phyloP scores from a whole-genome alignment of 2,113 vertebrate species.

The Microtus ochrogaster region DNA sequence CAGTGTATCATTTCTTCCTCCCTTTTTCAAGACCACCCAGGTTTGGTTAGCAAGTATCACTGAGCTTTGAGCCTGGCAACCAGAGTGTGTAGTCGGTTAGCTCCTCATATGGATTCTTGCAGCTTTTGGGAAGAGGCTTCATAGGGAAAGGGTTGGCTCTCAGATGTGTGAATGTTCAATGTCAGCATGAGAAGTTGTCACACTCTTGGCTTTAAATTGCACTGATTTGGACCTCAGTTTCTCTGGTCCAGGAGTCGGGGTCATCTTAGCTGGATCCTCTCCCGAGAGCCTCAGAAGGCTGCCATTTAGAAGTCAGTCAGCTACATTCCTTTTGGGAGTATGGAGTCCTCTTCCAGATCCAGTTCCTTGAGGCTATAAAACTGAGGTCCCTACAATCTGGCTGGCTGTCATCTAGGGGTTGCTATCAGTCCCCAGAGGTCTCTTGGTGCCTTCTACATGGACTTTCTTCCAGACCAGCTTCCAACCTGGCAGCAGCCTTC shows the following conservation, averaged over 20 bases:
- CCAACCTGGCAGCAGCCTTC: neutral
- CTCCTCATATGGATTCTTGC: neutral
- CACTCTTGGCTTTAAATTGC: neutral
- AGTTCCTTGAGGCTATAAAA: neutral
- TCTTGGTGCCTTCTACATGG: neutral
- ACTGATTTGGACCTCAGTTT: neutral
- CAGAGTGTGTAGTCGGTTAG: neutral
- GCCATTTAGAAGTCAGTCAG: neutral
- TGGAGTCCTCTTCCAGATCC: neutral
- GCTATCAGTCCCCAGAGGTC: neutral
- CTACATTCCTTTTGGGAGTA: neutral
- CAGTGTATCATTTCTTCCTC: neutral
- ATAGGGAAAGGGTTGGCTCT: neutral
- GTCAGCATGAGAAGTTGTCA: neutral
- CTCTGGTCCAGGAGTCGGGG: neutral
- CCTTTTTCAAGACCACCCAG: neutral
- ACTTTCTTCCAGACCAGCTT: neutral
- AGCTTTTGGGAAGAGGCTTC: neutral
- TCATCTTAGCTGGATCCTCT: neutral
- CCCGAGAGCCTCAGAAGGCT: neutral
- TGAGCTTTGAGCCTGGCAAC: neutral
- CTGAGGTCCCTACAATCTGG: neutral
- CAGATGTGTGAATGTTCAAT: neutral
- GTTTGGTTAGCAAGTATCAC: neutral
- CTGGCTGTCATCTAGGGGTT: neutral